Base-by-base conservation (phyloP, 2,113 vertebrate genomes). In the Pleuronectes platessa region DNA sequence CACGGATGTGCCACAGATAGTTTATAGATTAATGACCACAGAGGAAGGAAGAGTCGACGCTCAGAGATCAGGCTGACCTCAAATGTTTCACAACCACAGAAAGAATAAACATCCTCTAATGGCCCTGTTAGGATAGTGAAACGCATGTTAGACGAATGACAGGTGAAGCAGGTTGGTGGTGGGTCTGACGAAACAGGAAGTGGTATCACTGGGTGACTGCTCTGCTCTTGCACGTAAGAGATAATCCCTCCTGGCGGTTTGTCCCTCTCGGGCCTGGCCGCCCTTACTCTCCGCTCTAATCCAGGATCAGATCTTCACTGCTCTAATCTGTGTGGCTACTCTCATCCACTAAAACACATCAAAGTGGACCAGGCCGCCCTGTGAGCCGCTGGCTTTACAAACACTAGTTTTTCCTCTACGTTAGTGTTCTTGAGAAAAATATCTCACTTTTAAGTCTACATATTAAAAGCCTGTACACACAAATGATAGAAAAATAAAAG, bases 401-500 rank as follows among this genome's bases (percentile, higher is more conserved):
- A 90, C 81, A 62, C 74, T 81, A 42, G 5, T 51, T 20, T 71
- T 14, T 61, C 67, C 37, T 71, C 35, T 68, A 79, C 14, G n/a
- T 77, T 81, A 80, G 49, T 79, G 66, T 86, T 86, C 59, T 87
- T 71, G 78, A 87, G 69, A 88, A 89, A 88, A 85, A 88, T 85
- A 82, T 82, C 47, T 59, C 24, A 23, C 62, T 78, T 37, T 84
- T 37, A 53, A 76, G 74, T 73, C 64, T 66, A 76, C 45, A 73
- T 83, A 86, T 75, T 84, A 83, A 82, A 91, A 85, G 78, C 84
- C 80, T 89, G 84, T 88, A 56, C 54, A 92, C 73, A 85, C 74
- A 89, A 90, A 87, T 86, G 24, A 90, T 89, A 90, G 76, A 92
- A 91, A 92, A 91, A 89, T 81, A 89, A 91, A 87, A 78, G 7